Evolutionary conservation across 1,140 invertebrate species (phyloP), one percentile per base, ranked within the genome.

Genomic region (Episyrphus balteatus): DNA sequence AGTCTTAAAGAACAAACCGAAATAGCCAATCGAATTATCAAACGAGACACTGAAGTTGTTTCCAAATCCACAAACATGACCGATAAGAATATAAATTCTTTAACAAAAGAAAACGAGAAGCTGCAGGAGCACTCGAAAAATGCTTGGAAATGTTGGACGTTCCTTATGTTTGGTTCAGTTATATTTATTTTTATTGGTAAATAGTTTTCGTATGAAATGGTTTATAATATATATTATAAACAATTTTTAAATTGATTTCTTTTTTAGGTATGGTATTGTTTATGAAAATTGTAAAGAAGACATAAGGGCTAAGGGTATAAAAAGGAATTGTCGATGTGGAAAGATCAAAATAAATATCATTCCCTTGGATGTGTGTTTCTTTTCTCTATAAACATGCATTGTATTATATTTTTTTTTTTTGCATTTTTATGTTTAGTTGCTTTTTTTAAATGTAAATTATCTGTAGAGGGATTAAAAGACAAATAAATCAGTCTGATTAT

Each of bases 71-170:
- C 82, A 30, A 76, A 81, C 48, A 62, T 92, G 44, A 84, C 89
- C 0, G 88, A 93, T 52, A 69, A 72, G 3, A 94, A 95, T 68
- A 71, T 83, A 54, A 61, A 62, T 15, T 84, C 84, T 42, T 70
- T 97, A 44, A 81, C 86, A 66, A 75, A 75, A 40, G 89, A 94
- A 70, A 85, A 86, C 10, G 78, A 84, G 9, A 81, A 84, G 59
- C 69, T 97, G 19, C 79, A 84, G 57, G 85, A 86, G 51, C 89
- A 92, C 66, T 92, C 86, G 17, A 79, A 80, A 52, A 83, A 84
- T 50, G 85, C 85, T 1, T 94, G 88, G 77, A 89, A 89, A 62
- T 95, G 91, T 70, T 94, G 90, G 88, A 79, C 88, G 59, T 95
- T 91, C 72, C 91, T 90, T 83, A 79, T 95, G 48, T 71, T 96